phyloP scores from a whole-genome alignment of 1,140 invertebrate species.

The Drosophila watanabei region DNA sequence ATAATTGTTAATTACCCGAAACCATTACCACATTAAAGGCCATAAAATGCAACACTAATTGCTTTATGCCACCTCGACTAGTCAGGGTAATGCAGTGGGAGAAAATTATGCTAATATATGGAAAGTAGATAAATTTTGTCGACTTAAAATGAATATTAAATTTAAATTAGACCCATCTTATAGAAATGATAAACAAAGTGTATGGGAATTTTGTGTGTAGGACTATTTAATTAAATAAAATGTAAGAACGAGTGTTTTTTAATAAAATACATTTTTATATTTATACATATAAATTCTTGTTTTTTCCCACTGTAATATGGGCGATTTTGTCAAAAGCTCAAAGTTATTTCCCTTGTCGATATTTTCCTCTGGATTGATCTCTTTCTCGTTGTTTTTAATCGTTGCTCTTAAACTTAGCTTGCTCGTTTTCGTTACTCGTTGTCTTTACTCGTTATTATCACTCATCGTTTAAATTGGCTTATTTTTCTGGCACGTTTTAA shows the following conservation, averaged over 20 bases:
- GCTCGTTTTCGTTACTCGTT: neutral
- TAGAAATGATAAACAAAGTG: too few relatives aligned
- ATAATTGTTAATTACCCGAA: conserved; percentile 84
- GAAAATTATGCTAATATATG: neutral
- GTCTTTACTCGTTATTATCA: neutral
- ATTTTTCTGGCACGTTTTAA: neutral
- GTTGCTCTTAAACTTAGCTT: neutral
- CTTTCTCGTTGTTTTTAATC: neutral
- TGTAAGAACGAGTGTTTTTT: too few relatives aligned
- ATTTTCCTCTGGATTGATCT: too few relatives aligned
- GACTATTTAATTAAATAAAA: too few relatives aligned
- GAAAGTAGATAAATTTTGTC: neutral
- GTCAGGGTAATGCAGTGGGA: conserved; percentile 17
- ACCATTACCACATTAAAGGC: conserved; percentile 84
- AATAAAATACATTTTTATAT: too few relatives aligned
- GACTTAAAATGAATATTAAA: too few relatives aligned
- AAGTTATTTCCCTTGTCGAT: too few relatives aligned
- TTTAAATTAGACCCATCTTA: too few relatives aligned
- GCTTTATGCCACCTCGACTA: conserved; percentile 69
- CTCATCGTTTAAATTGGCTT: neutral
- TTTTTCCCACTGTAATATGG: too few relatives aligned
- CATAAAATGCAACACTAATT: conserved; percentile 84
- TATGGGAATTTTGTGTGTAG: too few relatives aligned
- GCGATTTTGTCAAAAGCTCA: too few relatives aligned
- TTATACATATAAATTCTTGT: too few relatives aligned